Percentiles rank a stretch among this genome's conserved stretches.
Conservation (phyloP, 1,140 invertebrate genomes). For the Chrysopa pallens region DNA sequence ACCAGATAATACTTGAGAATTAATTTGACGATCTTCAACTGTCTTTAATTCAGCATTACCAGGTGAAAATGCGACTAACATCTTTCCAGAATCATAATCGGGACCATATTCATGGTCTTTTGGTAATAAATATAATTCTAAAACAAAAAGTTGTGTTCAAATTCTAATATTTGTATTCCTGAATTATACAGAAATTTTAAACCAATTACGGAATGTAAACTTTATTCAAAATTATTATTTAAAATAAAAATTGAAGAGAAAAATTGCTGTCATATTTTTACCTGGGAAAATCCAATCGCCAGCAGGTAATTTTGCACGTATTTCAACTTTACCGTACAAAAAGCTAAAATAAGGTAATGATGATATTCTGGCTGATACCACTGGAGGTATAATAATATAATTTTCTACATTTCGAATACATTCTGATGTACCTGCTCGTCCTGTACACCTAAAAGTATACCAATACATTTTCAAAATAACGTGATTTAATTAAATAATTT, state of each 20-base stretch:
- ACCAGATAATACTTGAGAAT: slow-evolving; percentile 3
- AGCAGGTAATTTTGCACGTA: slow-evolving; percentile 40
- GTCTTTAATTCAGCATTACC: slow-evolving; percentile 17
- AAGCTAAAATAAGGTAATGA: slow-evolving; percentile 32
- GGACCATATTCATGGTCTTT: slow-evolving; percentile 23
- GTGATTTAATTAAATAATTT: too few relatives aligned
- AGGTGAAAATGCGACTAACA: slow-evolving; percentile 16
- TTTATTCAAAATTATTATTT: too few relatives aligned
- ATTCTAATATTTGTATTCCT: too few relatives aligned
- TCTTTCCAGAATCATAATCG: slow-evolving; percentile 24
- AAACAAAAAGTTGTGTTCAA: slow-evolving; percentile 8
- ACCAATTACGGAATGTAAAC: slow-evolving; percentile 2
- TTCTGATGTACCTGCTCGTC: slow-evolving; percentile 14
- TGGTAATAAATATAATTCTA: slow-evolving; percentile 32
- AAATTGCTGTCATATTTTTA: slow-evolving; percentile 5
- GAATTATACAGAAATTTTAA: background rate
- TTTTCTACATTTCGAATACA: slow-evolving; percentile 25
- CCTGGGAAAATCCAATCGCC: slow-evolving; percentile 50
- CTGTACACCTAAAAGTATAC: slow-evolving; percentile 31
- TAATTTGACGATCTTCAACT: slow-evolving; percentile 3
- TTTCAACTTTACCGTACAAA: slow-evolving; percentile 37
- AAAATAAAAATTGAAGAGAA: too few relatives aligned
- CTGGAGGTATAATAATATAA: slow-evolving; percentile 35
- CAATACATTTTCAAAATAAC: background rate
- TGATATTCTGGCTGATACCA: slow-evolving; percentile 42